Evolutionary conservation across 2,888 invertebrate genomes (phyloP).

Genomic region (Octodonta nipae): DNA sequence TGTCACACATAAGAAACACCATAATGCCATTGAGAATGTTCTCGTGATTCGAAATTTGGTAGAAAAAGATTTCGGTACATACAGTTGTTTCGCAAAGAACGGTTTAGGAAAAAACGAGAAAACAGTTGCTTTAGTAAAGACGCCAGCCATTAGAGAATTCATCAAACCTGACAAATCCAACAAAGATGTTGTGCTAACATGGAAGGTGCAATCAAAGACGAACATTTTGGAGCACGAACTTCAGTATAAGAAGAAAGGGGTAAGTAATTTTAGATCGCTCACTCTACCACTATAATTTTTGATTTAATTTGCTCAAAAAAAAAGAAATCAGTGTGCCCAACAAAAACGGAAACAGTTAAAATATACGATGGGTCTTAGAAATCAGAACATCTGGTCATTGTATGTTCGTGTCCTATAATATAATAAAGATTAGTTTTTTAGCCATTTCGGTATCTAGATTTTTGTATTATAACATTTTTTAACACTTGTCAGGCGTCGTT

Average conservation of each 20-base stretch:
- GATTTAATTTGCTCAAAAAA: no score
- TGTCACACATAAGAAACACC: no score
- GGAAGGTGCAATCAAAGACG: conserved; percentile 37
- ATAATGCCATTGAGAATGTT: conserved; percentile 22
- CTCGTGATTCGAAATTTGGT: conserved; percentile 28
- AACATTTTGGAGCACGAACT: conserved; percentile 35
- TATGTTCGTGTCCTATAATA: no score
- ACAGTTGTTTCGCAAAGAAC: conserved; percentile 36
- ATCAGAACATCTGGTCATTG: no score
- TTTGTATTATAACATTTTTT: no score
- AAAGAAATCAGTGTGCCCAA: no score
- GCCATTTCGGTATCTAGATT: no score
- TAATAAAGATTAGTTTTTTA: no score
- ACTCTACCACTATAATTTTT: neutral
- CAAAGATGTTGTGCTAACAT: conserved; percentile 32
- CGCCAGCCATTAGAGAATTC: conserved; percentile 21
- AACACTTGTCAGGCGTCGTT: no score
- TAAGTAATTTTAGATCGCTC: no score
- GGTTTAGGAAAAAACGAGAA: conserved; percentile 25
- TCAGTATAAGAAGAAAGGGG: conserved; percentile 35
- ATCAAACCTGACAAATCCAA: conserved; percentile 17
- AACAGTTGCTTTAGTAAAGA: conserved; percentile 26
- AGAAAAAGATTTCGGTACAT: conserved; percentile 33
- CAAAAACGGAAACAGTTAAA: neutral
- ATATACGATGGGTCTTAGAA: no score